These are phyloP conservation scores for Amaurobius ferox DNA, from an alignment of 2,888 invertebrate genomes.

Conservation along the genomic window DNA sequence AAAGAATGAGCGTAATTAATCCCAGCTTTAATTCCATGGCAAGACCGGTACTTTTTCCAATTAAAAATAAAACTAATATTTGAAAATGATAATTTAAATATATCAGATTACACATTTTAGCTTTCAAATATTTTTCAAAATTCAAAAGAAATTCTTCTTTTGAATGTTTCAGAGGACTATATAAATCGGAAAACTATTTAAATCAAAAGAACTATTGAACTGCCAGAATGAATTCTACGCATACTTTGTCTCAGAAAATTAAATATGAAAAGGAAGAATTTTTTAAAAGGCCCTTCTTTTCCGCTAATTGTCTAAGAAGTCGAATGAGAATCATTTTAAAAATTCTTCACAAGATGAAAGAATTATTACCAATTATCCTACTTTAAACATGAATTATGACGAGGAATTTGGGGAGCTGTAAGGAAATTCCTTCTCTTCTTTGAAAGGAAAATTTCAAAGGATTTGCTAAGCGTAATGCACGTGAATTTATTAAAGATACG, in stretches of 20 bases:
- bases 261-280: not conserved
- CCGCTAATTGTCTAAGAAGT: not conserved
- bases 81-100: too few relatives aligned
- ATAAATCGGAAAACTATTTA: not conserved
- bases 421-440: not conserved
- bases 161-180: too few relatives aligned
- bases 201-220: not conserved
- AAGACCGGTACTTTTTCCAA: too few relatives aligned
- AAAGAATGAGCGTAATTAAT: too few relatives aligned
- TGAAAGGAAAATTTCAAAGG: not conserved
- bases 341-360: not conserved
- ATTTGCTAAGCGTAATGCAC: too few relatives aligned
- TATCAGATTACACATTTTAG: too few relatives aligned
- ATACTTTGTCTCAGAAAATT: not conserved
- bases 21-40: too few relatives aligned
- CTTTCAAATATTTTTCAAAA: too few relatives aligned
- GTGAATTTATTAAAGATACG: too few relatives aligned
- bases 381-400: constrained; percentile 5
- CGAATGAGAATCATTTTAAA: not conserved
- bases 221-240: not conserved
- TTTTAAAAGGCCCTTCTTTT: not conserved
- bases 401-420: not conserved
- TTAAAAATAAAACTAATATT: too few relatives aligned
- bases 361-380: not conserved
- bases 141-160: too few relatives aligned